Percentiles rank a stretch among this genome's conserved stretches.
These are phyloP conservation scores for Tribolium castaneum DNA, from an alignment of 1,140 invertebrate species.

Conservation along the genomic window DNA sequence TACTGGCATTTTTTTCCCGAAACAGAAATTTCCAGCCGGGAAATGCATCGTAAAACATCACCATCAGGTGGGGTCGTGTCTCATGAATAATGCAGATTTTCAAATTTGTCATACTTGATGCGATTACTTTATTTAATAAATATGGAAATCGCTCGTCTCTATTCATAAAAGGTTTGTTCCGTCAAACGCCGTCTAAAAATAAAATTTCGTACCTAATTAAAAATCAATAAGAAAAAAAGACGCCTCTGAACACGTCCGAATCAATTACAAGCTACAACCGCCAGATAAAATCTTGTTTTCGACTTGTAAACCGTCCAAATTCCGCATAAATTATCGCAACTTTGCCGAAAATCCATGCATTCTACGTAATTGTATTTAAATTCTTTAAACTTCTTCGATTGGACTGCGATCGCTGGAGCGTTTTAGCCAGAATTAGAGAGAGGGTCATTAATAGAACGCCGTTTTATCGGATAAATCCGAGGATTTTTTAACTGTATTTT, in stretches of 20 bases:
- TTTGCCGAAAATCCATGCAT: neutral
- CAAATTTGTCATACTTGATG: conserved; percentile 26
- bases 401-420: neutral
- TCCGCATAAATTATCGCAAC: neutral
- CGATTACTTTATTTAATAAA: conserved; percentile 32
- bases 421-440: conserved; percentile 7
- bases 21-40: neutral
- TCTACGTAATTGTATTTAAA: conserved; percentile 22
- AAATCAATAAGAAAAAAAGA: neutral
- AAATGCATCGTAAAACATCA: conserved; percentile 3
- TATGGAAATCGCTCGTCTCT: conserved; percentile 22
- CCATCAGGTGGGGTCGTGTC: neutral
- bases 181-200: conserved; percentile 1
- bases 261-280: neutral
- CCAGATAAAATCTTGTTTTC: neutral
- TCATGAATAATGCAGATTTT: conserved; percentile 26
- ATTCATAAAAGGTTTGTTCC: conserved; percentile 5
- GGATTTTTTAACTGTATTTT: conserved; percentile 11
- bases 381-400: conserved; percentile 16
- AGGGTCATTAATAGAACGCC: neutral
- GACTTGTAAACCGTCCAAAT: neutral
- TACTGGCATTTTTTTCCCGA: neutral
- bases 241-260: neutral
- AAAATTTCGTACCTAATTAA: neutral
- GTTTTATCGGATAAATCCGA: neutral